phyloP scores from a whole-genome alignment of 2,113 vertebrate species.

The Gorilla gorilla region DNA sequence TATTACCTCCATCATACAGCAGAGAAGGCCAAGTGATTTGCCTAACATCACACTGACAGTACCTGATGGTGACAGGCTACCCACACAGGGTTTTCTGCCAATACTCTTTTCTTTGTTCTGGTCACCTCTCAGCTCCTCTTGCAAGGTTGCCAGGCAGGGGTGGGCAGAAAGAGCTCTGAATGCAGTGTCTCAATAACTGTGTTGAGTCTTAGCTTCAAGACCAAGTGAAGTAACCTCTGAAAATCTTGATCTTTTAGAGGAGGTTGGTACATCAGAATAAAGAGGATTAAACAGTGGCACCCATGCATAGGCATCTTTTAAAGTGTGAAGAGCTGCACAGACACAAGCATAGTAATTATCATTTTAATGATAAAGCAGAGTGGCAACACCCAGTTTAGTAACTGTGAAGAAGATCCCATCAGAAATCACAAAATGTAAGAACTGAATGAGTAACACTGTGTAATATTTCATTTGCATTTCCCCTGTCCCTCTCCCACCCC shows the following conservation, averaged over 20 bases:
- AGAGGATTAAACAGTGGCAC: background rate
- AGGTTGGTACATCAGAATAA: background rate
- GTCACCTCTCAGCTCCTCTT: background rate
- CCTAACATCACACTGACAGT: background rate
- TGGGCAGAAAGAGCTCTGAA: background rate
- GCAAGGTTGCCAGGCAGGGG: background rate
- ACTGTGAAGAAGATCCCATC: background rate
- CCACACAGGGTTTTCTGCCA: background rate
- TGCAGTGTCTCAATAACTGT: background rate
- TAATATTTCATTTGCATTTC: rapidly evolving
- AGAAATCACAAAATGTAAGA: background rate
- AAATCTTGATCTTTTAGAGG: background rate
- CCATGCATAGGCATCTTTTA: background rate
- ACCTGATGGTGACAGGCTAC: background rate
- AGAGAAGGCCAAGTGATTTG: background rate
- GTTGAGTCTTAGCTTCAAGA: background rate
- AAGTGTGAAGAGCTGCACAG: background rate
- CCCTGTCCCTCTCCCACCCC: too few species aligned
- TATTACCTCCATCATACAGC: background rate
- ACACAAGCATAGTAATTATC: too few species aligned
- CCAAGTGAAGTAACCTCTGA: background rate
- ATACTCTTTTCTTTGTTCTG: background rate
- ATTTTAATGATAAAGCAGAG: background rate
- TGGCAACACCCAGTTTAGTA: background rate
- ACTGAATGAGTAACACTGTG: background rate